Base-by-base conservation (phyloP, 1,140 invertebrate genomes). In the Drosophila dunni region DNA sequence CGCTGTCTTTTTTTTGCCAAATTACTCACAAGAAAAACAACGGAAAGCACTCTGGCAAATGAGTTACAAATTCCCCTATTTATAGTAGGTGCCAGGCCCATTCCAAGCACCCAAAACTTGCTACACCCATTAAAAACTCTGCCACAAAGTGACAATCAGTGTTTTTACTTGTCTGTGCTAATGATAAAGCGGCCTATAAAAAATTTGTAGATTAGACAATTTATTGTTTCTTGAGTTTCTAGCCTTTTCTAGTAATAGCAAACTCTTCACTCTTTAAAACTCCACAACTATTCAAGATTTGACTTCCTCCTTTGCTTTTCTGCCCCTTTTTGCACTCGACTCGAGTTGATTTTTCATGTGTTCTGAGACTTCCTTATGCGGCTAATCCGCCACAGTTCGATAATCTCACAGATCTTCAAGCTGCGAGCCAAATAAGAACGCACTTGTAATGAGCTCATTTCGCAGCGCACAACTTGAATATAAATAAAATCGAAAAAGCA, bases 11-110 rank as follows among this genome's bases (percentile, higher is more conserved):
- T 75, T 54, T 65, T 44, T 58, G 53, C 62, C 70, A 68, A 73
- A 69, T 62, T 56, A 54, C 65, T 65, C 60, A 63, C 71, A 88
- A 71, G 72, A 76, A 74, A 29, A 82, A 89, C 84, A 89, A 67
- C 71, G 53, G 88, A 89, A 89, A 81, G 80, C 84, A 89, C 82
- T 89, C 85, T 81, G 78, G 68, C 78, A 89, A 89, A 89, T 89
- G 85, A 89, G 71, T 79, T 81, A 71, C 66, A 56, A 46, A 29
- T 36, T 42, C 57, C 17, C 29, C 40, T 29, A 45, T 56, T 56
- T 54, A 15, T 15, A 6, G 46, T 34, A 53, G 50, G 50, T 40
- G 53, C 53, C 53, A 40, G 20, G 17, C 29, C 24, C 40, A 0
- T 17, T 13, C 3, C 36, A 42, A 24, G 8, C 20, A 48, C 45